Evolutionary conservation across 2,113 vertebrate genomes (phyloP), one percentile per base, ranked within the genome.

Genomic region (Megaceryle maxima): DNA sequence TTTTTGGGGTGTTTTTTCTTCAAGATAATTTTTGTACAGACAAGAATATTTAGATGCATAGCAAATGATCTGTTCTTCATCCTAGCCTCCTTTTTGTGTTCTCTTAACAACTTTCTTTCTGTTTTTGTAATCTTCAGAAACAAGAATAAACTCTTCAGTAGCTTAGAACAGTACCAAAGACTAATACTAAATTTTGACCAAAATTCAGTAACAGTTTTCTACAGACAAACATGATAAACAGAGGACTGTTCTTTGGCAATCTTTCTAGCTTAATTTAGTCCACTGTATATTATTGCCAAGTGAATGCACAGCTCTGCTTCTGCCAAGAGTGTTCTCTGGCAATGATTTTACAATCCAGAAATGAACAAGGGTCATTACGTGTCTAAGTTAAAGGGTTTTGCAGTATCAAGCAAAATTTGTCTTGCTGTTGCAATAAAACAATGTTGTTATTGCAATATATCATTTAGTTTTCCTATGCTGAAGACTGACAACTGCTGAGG

Each of bases 291-390:
- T 88, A 90, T 0, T 93, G 60, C 51, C 85, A 90, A 90, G 17
- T 29, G 56, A 93, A 74, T 10, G 9, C 60, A 83, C 33, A 90
- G 85, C 64, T 93, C 87, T 72, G n/a, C 56, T 80, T 90, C 64
- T 94, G 96, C 92, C 87, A 96, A 75, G 50, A 83, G 33, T 60
- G 13, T 68, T 83, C 56, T 77, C 76, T 95, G 68, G 64, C 85
- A 94, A 39, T 5, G 39, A 13, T 56, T 86, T 90, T 81, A 93
- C 63, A 90, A 81, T 35, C 48, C 68, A 93, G 64, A 93, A 93
- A 75, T 37, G 68, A 92, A 69, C 67, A 87, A 93, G 62, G 57
- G 53, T 92, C 83, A 62, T 55, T 57, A 73, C 1, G 2, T 33
- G 11, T 66, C 57, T n/a, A 69, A 88, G 48, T 60, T 79, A 64